These are phyloP conservation scores for Ormyrus labotus DNA, from an alignment of 2,888 invertebrate genomes.

Conservation along the genomic window DNA sequence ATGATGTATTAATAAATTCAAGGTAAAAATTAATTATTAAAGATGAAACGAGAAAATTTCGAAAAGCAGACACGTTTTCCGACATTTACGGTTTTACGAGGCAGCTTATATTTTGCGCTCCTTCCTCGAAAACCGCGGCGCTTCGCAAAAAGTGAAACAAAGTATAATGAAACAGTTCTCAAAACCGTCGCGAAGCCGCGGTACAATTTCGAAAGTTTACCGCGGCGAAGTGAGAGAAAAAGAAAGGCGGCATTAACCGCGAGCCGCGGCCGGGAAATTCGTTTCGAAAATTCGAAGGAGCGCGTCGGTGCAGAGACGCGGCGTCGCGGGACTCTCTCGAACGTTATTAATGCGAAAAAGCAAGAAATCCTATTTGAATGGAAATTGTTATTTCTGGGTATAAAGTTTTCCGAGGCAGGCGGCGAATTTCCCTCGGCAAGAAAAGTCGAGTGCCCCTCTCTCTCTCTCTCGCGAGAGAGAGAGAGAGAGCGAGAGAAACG, in stretches of 20 bases:
- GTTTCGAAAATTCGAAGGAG: slow-evolving; percentile 29
- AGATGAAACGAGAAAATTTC: too few relatives aligned
- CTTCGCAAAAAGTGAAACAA: too few relatives aligned
- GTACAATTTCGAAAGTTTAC: neutral
- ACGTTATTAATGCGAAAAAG: slow-evolving; percentile 54
- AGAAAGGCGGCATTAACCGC: neutral
- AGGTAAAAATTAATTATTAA: too few relatives aligned
- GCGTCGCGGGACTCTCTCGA: slow-evolving; percentile 16
- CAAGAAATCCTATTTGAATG: slow-evolving; percentile 56
- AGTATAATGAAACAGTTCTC: too few relatives aligned
- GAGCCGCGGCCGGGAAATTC: slow-evolving; percentile 19
- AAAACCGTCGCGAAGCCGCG: neutral
- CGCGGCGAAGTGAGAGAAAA: neutral
- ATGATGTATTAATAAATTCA: too few relatives aligned
- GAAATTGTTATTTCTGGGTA: slow-evolving; percentile 57
- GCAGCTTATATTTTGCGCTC: too few relatives aligned
- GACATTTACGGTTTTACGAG: too few relatives aligned
- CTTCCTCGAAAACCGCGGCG: too few relatives aligned
- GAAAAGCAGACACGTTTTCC: too few relatives aligned
- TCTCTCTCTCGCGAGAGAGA: slow-evolving; percentile 8
- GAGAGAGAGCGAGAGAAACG: slow-evolving; percentile 58
- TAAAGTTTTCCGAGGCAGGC: slow-evolving; percentile 49
- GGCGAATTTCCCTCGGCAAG: slow-evolving; percentile 41
- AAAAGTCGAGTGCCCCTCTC: slow-evolving; percentile 50
- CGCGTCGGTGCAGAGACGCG: neutral